Evolutionary conservation across 2,113 vertebrate genomes (phyloP).

Genomic region (Apodemus sylvaticus): DNA sequence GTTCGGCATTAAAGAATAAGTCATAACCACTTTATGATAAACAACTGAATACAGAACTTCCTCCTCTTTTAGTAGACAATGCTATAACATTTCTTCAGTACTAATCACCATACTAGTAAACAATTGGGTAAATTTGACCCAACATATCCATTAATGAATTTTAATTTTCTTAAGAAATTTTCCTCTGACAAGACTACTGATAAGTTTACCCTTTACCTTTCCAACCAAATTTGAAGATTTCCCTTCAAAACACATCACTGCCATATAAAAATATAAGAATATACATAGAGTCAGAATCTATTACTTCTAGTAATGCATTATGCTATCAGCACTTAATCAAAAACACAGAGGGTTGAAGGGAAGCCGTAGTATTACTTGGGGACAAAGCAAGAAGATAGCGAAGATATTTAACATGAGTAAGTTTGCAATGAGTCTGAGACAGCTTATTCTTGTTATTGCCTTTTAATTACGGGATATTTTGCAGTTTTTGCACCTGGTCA

Average conservation of each 20-base stretch:
- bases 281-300: neutral
- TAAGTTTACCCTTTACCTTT: neutral
- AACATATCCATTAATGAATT: neutral
- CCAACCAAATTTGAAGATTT: slow-evolving; percentile 10
- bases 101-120: neutral
- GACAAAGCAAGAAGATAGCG: too few relatives aligned
- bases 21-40: neutral
- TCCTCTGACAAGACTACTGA: neutral
- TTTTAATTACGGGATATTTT: neutral
- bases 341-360: neutral
- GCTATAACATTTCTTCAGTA: neutral
- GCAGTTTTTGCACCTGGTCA: neutral
- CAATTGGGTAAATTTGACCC: neutral
- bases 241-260: neutral
- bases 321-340: neutral
- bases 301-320: neutral
- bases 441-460: neutral
- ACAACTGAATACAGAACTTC: neutral
- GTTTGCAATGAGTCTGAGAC: neutral
- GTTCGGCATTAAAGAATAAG: neutral
- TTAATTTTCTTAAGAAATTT: slow-evolving; percentile 17
- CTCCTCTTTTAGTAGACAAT: neutral
- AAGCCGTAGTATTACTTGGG: fast-evolving
- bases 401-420: neutral
- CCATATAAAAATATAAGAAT: neutral